These are phyloP conservation scores for Tenebrio molitor DNA, from an alignment of 1,140 invertebrate genomes.

Conservation along the genomic window DNA sequence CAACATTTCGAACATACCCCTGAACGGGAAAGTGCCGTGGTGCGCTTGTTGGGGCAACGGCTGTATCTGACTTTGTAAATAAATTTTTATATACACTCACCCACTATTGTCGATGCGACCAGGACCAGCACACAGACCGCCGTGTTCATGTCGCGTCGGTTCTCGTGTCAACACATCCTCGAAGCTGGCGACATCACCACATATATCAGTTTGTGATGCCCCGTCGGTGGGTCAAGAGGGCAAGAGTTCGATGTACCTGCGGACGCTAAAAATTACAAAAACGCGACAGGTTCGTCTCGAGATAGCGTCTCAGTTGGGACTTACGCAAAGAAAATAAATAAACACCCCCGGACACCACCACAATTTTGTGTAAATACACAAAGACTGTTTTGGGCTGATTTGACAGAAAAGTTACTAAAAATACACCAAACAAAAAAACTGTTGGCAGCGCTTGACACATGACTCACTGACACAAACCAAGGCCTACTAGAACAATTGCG, in stretches of 20 bases:
- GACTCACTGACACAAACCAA: too few relatives aligned
- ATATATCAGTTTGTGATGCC: background rate
- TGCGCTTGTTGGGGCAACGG: slow-evolving; percentile 91
- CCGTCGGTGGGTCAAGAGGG: slow-evolving; percentile 24
- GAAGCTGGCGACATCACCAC: background rate
- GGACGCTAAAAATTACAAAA: background rate
- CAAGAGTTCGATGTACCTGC: slow-evolving; percentile 30
- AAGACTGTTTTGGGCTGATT: slow-evolving; percentile 7
- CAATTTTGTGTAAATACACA: slow-evolving; percentile 19
- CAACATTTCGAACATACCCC: slow-evolving; percentile 68
- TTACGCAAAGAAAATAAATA: slow-evolving; percentile 2
- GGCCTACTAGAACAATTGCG: too few relatives aligned
- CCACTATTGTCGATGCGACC: background rate
- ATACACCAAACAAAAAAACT: slow-evolving; percentile 13
- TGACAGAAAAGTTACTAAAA: slow-evolving; percentile 34
- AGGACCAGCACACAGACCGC: slow-evolving; percentile 1
- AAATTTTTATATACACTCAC: slow-evolving; percentile 1
- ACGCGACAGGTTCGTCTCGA: background rate
- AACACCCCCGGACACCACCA: background rate
- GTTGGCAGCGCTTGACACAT: slow-evolving; percentile 10
- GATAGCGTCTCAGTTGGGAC: background rate
- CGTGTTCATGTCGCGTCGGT: background rate
- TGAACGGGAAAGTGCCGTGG: slow-evolving; percentile 83
- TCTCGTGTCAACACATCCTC: slow-evolving; percentile 10
- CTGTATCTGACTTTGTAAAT: slow-evolving; percentile 73